Evolutionary conservation across 2,113 vertebrate genomes (phyloP), one percentile per base, ranked within the genome.

Genomic region (Setophaga kirtlandii): DNA sequence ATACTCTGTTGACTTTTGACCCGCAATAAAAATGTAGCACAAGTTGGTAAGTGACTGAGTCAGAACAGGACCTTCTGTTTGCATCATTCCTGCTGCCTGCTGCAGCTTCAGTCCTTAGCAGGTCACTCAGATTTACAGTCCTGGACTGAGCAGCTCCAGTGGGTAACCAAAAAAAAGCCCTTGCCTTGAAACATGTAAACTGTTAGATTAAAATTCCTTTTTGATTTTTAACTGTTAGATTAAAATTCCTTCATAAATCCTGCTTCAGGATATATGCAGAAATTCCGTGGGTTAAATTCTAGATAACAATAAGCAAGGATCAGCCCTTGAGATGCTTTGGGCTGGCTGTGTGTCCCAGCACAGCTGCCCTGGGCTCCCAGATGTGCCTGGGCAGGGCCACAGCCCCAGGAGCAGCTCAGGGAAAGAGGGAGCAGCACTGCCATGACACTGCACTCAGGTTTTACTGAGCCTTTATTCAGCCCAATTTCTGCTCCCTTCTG

Each of bases 51-150:
- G 90, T 64, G 95, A 71, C 83, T 96, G 93, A 96, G 92, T 96
- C 95, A 96, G 96, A 96, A 90, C 90, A 94, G 85, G 83, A 96
- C 93, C 94, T 97, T 96, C 93, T 96, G 93, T 97, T 96, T 96
- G 90, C 88, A 90, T 96, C 85, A 78, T 15, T 90, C 88, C 92
- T 87, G 28, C 79, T 94, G 92, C 94, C 88, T 96, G 41, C 94
- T 95, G 93, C n/a, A 92, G 85, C 41, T 90, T 33, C 88, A 94
- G 76, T 56, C 93, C 85, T 83, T 1, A 49, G 60, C 92, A 89
- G 30, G 81, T 90, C 39, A 10, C 82, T 90, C 88, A 78, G 85
- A 95, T 96, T 96, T 95, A 92, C 23, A 68, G 50, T 52, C 75
- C 55, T 18, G 24, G 58, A n/a, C 39, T 5, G 55, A 86, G 78